Evolutionary conservation across 2,797 vertebrate species (phyloP), one percentile per base, ranked within the genome.

Genomic region (Thalassophryne amazonica): DNA sequence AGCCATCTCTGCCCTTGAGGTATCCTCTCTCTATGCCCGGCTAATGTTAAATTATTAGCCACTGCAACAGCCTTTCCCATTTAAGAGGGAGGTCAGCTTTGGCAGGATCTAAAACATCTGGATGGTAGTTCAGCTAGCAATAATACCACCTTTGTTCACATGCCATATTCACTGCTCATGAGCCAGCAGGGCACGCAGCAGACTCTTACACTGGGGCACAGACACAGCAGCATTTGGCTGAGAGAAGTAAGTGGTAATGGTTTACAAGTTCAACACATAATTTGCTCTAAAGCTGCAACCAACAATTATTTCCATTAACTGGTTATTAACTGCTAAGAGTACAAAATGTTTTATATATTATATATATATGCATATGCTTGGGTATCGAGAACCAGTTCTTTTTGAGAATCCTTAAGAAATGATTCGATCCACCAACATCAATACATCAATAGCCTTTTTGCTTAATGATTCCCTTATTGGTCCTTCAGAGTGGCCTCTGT

Each of bases 81-180:
- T 74, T 73, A n/a, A n/a, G n/a, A 19, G 57, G 75, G 79, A 80
- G 81, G 79, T 83, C 79, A 86, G 64, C 14, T 51, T 71, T 88
- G 83, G 84, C 80, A 80, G 82, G 68, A 65, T 64, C 54, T 40
- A 24, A 23, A 89, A 92, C 92, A 94, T 92, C 92, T 93, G 92
- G 91, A 92, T 84, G 81, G 87, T 90, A 91, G 84, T 89, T 85
- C 69, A 73, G 81, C 74, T 84, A 84, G 81, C 76, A 80, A 87
- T 83, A 89, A 81, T 71, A 46, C 75, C 51, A 69, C 77, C 76
- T 69, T 84, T 92, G 88, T 92, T 91, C 86, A 74, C 78, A 53
- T 88, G 89, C 90, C 86, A 85, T 56, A 20, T 72, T 73, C 67
- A 57, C 70, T 71, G 77, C 86, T 86, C 79, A 70, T 73, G 85